Evolutionary conservation across 2,888 invertebrate genomes (phyloP).

Genomic region (Andrena trimmerana): DNA sequence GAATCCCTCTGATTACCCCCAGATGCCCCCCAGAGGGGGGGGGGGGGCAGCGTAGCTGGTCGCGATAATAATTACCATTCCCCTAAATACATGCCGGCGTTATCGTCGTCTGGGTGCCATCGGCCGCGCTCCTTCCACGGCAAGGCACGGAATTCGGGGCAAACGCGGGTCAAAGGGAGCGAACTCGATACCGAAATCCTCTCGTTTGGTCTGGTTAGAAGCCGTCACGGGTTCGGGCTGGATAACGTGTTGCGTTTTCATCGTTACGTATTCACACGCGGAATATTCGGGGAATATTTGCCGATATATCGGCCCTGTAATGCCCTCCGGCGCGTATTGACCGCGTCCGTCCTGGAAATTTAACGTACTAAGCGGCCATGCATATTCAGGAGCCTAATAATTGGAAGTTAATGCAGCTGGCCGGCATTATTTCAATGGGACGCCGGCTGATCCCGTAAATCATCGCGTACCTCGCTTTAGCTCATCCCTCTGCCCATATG

Average conservation of each 20-base stretch:
- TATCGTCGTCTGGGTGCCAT: slow-evolving; percentile 16
- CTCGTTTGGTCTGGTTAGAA: not conserved
- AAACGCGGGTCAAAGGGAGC: not conserved
- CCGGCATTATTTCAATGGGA: slow-evolving; percentile 58
- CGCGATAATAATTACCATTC: slow-evolving; percentile 48
- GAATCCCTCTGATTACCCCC: slow-evolving; percentile 48
- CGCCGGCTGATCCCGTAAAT: slow-evolving; percentile 1
- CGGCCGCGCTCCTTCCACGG: not conserved
- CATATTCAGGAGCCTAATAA: slow-evolving; percentile 68
- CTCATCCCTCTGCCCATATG: not conserved
- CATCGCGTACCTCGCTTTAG: not conserved
- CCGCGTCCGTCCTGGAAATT: slow-evolving; percentile 55
- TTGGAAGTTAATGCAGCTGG: slow-evolving; percentile 65
- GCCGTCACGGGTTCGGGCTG: not conserved
- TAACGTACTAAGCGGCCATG: slow-evolving; percentile 60
- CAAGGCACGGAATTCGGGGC: not conserved
- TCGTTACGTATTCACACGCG: slow-evolving; percentile 46
- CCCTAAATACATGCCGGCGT: slow-evolving; percentile 25
- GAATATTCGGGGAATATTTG: slow-evolving; percentile 57
- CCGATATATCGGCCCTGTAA: slow-evolving; percentile 42
- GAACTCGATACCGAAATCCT: not conserved
- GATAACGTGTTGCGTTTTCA: slow-evolving; percentile 32
- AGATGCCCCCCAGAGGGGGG: not conserved
- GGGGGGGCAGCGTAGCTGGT: not conserved
- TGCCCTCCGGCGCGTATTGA: slow-evolving; percentile 44